Percentiles rank a stretch among this genome's conserved stretches.
These are phyloP conservation scores for Schizopygopsis malacanthus DNA, from an alignment of 2,797 vertebrate genomes.

Conservation along the genomic window DNA sequence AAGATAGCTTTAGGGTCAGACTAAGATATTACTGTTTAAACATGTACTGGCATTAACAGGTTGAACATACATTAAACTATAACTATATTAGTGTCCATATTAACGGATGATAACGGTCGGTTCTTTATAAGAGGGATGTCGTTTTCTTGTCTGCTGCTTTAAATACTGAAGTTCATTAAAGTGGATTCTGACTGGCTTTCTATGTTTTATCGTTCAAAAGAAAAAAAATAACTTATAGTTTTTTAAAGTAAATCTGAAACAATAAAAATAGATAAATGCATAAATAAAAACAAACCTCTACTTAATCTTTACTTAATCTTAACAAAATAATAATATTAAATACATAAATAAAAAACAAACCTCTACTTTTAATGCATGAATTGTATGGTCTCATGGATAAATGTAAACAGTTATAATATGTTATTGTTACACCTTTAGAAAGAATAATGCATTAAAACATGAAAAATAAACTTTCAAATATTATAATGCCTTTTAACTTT, in stretches of 20 bases:
- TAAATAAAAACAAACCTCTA: too few species aligned
- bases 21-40: too few species aligned
- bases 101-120: neutral
- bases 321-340: too few species aligned
- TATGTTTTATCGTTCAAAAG: too few species aligned
- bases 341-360: too few species aligned
- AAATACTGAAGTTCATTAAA: neutral
- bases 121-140: neutral
- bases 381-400: neutral
- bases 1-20: too few species aligned
- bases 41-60: too few species aligned
- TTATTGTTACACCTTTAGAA: neutral
- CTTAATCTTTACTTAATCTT: too few species aligned
- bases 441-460: neutral
- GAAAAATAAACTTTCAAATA: neutral
- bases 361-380: neutral
- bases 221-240: too few species aligned
- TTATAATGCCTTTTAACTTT: neutral
- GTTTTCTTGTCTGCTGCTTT: too few species aligned
- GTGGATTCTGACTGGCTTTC: neutral
- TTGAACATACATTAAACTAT: neutral
- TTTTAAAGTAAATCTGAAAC: too few species aligned
- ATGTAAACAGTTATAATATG: neutral
- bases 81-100: neutral
- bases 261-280: too few species aligned